phyloP scores from a whole-genome alignment of 2,113 vertebrate genomes.

The Chloebia gouldiae region DNA sequence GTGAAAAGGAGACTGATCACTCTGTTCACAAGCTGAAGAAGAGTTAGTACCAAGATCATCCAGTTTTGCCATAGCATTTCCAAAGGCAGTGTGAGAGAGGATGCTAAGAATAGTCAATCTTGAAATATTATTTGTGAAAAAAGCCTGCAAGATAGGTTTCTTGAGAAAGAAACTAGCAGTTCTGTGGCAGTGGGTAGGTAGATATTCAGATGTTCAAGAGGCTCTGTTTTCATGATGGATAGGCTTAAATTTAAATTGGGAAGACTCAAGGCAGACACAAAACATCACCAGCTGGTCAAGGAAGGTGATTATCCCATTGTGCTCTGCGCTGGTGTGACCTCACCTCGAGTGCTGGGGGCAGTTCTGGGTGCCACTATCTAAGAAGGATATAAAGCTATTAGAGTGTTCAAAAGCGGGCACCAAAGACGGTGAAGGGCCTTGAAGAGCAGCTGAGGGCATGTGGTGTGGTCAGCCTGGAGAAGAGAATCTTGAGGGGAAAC shows the following conservation, averaged over 20 bases:
- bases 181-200: neutral
- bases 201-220: neutral
- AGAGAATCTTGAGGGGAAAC: neutral
- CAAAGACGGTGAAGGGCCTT: neutral
- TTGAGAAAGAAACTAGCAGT: neutral
- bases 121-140: neutral
- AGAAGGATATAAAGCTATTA: neutral
- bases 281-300: neutral
- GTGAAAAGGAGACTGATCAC: neutral
- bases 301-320: neutral
- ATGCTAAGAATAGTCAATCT: neutral
- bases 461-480: neutral
- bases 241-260: neutral
- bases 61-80: neutral
- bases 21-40: neutral
- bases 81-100: neutral
- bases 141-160: neutral
- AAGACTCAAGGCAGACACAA: neutral
- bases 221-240: neutral
- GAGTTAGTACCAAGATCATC: neutral
- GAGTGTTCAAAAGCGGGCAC: too few relatives aligned
- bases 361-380: neutral
- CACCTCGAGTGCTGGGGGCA: neutral
- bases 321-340: neutral
- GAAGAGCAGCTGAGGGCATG: accelerated